phyloP scores from a whole-genome alignment of 2,797 vertebrate species.

The Lagodon rhomboides region DNA sequence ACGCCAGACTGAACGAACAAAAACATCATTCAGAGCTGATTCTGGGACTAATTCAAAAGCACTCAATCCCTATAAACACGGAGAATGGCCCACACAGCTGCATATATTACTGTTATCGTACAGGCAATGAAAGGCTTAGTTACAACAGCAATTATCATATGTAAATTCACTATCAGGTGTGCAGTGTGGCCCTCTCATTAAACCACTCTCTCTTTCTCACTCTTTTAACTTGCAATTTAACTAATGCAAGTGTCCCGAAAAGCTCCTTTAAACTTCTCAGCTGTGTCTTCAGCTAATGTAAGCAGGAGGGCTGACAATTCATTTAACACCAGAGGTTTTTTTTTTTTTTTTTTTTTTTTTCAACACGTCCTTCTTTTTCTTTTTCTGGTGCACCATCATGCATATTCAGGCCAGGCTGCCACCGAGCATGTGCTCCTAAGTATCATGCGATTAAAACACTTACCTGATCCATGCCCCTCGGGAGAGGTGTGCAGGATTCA shows the following conservation, averaged over 20 bases:
- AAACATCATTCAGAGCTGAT: slow-evolving; percentile 57
- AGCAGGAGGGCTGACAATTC: slow-evolving; percentile 52
- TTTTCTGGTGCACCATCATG: slow-evolving; percentile 44
- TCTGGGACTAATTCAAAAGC: slow-evolving; percentile 48
- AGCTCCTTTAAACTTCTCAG: slow-evolving; percentile 53
- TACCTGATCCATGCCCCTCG: slow-evolving; percentile 77
- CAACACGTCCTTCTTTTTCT: slow-evolving; percentile 1
- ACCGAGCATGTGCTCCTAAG: slow-evolving; percentile 63
- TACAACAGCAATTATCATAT: slow-evolving; percentile 78
- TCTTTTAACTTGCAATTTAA: slow-evolving; percentile 49
- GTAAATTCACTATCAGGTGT: slow-evolving; percentile 75
- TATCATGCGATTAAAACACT: slow-evolving; percentile 79
- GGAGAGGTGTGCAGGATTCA: slow-evolving; percentile 72
- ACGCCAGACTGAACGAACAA: slow-evolving; percentile 48
- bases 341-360: slow-evolving; percentile 24
- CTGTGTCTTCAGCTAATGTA: slow-evolving; percentile 49
- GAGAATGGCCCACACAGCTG: slow-evolving; percentile 45
- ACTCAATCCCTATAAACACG: slow-evolving; percentile 50
- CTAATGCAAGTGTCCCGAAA: slow-evolving; percentile 63
- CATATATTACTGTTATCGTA: slow-evolving; percentile 62
- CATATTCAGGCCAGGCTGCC: slow-evolving; percentile 70
- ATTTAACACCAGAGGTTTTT: slow-evolving; percentile 38
- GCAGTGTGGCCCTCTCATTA: slow-evolving; percentile 69
- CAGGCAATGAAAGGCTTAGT: slow-evolving; percentile 72
- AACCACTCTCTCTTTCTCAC: slow-evolving; percentile 35